Base-by-base conservation (phyloP, 2,113 vertebrate species). In the Asarcornis scutulata region DNA sequence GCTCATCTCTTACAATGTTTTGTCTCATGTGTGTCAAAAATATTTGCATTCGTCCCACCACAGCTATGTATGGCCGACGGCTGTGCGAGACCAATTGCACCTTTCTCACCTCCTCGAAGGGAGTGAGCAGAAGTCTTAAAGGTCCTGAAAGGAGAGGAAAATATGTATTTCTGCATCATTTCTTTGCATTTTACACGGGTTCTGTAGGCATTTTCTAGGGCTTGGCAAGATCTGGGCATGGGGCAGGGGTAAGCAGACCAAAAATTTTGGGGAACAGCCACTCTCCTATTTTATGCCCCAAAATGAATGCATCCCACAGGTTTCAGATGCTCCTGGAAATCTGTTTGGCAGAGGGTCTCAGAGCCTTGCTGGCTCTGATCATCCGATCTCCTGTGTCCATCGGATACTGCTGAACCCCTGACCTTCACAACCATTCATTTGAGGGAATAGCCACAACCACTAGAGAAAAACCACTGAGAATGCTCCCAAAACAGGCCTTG, bases 381-480 rank as follows among this genome's bases (percentile, higher is more conserved):
- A 73, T 46, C 27, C 10, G 13, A 60, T 81, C 13, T 20, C 5
- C 10, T 15, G 8, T 20, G 34, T 69, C 69, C 3, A 1, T 12
- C 82, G 74, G 66, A 82, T 92, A 92, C 86, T 92, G 52, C 66
- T 78, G 91, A 92, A 64, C 66, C 73, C n/a, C 67, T 76, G 77
- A 85, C 87, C 74, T 92, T 89, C 91, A 53, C 81, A 96, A 93
- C 62, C 77, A 60, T 64, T 93, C 85, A 94, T 95, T 93, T 95
- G 94, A 96, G 87, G 93, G 78, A 84, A 80, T 2, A 96, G 53
- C 80, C 93, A 75, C 86, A 94, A 93, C 88, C 90, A 58, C 95
- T 82, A 81, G 68, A 94, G 66, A 17, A 68, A 95, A 94, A 92
- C 77, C 63, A 66, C 86, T 4, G 31, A 64, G 44, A 50, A 86